These are phyloP conservation scores for Drosophila borborema DNA, from an alignment of 2,888 invertebrate genomes.

Conservation along the genomic window DNA sequence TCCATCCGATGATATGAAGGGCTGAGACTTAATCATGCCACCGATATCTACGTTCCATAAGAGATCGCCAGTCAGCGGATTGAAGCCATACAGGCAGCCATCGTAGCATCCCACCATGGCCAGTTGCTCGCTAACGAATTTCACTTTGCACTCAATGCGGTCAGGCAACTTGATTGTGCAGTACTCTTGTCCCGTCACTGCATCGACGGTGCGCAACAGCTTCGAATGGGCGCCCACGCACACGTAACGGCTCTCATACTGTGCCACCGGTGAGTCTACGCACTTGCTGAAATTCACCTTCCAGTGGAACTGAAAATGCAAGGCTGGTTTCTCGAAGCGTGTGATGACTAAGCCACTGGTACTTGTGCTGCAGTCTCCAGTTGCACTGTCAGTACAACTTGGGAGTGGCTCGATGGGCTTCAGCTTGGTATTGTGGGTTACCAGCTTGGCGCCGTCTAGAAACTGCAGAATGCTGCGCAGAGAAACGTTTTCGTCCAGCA, in stretches of 20 bases:
- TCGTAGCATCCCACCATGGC: conserved; percentile 92
- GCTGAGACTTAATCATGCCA: conserved; percentile 83
- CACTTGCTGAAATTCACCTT: conserved; percentile 87
- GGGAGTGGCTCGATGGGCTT: conserved; percentile 46
- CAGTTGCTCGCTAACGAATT: conserved; percentile 83
- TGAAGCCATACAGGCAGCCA: conserved; percentile 89
- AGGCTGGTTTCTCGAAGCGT: conserved; percentile 41
- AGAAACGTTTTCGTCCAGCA: conserved; percentile 66
- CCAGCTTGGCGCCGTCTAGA: conserved; percentile 58
- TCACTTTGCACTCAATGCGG: conserved; percentile 90
- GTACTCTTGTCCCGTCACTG: conserved; percentile 86
- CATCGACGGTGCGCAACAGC: conserved; percentile 87
- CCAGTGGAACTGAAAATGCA: conserved; percentile 67
- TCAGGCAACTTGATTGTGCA: conserved; percentile 87
- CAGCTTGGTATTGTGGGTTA: conserved; percentile 56
- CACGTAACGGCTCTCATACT: conserved; percentile 84
- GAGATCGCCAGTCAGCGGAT: conserved; percentile 86
- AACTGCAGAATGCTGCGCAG: conserved; percentile 61
- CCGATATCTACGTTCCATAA: conserved; percentile 87
- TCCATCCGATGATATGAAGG: conserved; percentile 88
- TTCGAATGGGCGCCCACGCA: conserved; percentile 92
- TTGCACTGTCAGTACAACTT: neutral
- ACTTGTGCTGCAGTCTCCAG: neutral
- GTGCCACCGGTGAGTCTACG: conserved; percentile 91
- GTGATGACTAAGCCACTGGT: conserved; percentile 47